Percentiles rank a stretch among this genome's conserved stretches.
Conservation (phyloP, 1,140 invertebrate species). For the Sipha flava region DNA sequence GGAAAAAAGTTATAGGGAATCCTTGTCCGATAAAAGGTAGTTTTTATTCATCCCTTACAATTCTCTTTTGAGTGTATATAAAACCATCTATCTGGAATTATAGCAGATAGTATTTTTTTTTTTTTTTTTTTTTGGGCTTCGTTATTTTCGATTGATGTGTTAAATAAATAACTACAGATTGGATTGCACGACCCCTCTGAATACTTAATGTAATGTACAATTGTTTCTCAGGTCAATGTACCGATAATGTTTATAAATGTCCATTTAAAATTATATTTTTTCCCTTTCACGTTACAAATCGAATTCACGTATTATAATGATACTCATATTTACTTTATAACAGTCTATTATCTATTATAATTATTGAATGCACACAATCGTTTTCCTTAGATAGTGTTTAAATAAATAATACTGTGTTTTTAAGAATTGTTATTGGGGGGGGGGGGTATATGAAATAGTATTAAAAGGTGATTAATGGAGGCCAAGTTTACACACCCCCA, state of each 20-base stretch:
- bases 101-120: background rate
- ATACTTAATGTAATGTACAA: conserved; percentile 1
- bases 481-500: no score
- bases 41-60: background rate
- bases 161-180: background rate
- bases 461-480: no score
- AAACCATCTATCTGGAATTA: background rate
- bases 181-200: background rate
- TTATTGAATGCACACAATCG: no score
- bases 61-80: background rate
- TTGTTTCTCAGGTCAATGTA: background rate
- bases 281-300: background rate
- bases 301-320: background rate
- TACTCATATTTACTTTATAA: no score
- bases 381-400: no score
- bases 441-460: no score
- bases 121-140: background rate
- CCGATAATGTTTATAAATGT: background rate
- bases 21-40: background rate
- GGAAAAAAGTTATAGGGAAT: conserved; percentile 3
- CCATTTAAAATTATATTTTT: background rate
- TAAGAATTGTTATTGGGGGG: no score
- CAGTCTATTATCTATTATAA: no score
- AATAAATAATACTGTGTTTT: no score
- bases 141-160: background rate